phyloP scores from a whole-genome alignment of 1,140 invertebrate species.

The Lineus longissimus region DNA sequence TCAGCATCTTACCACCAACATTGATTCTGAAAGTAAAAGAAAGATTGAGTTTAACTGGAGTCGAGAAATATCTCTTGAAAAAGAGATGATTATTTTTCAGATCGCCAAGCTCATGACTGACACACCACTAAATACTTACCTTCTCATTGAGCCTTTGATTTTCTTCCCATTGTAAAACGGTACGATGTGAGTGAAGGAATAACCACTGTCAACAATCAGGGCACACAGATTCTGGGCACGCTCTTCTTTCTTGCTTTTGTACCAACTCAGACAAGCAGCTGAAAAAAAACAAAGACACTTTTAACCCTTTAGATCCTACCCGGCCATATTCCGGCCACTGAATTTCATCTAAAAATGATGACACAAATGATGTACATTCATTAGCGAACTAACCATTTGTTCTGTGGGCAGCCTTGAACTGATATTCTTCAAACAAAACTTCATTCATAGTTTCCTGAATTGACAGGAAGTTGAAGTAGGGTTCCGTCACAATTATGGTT shows the following conservation, averaged over 20 bases:
- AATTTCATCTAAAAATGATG: too few relatives aligned
- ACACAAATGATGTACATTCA: too few relatives aligned
- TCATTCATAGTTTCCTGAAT: conserved; percentile 91
- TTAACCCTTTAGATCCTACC: background rate
- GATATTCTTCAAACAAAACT: conserved; percentile 97
- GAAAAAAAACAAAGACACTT: conserved; percentile 21
- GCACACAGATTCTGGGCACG: conserved; percentile 63
- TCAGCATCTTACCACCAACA: conserved; percentile 94
- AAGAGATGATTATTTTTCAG: too few relatives aligned
- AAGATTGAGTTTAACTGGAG: conserved; percentile 1
- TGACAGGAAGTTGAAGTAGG: conserved; percentile 87
- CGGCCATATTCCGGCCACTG: too few relatives aligned
- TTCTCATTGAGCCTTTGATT: conserved; percentile 61
- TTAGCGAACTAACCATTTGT: too few relatives aligned
- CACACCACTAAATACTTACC: conserved; percentile 24
- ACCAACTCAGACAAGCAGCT: conserved; percentile 58
- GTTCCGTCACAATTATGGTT: conserved; percentile 84
- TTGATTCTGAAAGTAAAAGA: conserved; percentile 67
- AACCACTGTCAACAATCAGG: conserved; percentile 87
- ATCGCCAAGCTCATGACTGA: background rate
- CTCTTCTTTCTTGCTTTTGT: conserved; percentile 57
- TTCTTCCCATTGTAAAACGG: conserved; percentile 90
- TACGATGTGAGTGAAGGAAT: conserved; percentile 92
- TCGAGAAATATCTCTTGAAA: background rate
- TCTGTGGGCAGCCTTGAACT: conserved; percentile 77